These are phyloP conservation scores for Chrysolina oricalcia DNA, from an alignment of 2,888 invertebrate species.

Conservation along the genomic window DNA sequence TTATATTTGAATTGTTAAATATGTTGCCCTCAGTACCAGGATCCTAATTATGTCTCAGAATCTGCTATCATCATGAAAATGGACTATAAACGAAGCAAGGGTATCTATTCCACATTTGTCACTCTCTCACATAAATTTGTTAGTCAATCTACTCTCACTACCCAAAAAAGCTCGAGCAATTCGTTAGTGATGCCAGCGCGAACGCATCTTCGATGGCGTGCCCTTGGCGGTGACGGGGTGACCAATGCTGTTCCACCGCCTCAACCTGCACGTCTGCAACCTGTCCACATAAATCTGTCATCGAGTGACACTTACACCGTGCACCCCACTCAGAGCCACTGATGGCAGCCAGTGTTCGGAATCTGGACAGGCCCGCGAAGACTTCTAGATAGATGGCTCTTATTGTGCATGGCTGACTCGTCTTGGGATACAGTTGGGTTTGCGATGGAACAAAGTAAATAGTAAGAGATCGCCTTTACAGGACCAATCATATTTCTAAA, in stretches of 20 bases:
- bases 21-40: no score
- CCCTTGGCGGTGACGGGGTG: slow-evolving; percentile 38
- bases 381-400: slow-evolving; percentile 38
- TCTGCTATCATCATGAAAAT: no score
- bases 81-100: no score
- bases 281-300: slow-evolving; percentile 74
- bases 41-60: no score
- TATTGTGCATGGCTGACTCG: slow-evolving; percentile 22
- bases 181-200: slow-evolving; percentile 4
- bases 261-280: slow-evolving; percentile 67
- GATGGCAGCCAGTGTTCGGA: slow-evolving; percentile 35
- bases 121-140: background rate
- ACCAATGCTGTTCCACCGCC: slow-evolving; percentile 61
- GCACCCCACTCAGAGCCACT: slow-evolving; percentile 53
- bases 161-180: background rate
- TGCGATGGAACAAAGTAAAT: no score
- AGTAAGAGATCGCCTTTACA: no score
- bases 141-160: background rate
- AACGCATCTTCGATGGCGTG: slow-evolving; percentile 15
- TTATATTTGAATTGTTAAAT: no score
- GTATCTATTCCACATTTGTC: no score
- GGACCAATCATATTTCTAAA: background rate
- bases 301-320: slow-evolving; percentile 66
- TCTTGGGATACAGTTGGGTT: background rate
- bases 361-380: slow-evolving; percentile 30